phyloP scores from a whole-genome alignment of 2,113 vertebrate genomes.

The Salvelinus sp. region DNA sequence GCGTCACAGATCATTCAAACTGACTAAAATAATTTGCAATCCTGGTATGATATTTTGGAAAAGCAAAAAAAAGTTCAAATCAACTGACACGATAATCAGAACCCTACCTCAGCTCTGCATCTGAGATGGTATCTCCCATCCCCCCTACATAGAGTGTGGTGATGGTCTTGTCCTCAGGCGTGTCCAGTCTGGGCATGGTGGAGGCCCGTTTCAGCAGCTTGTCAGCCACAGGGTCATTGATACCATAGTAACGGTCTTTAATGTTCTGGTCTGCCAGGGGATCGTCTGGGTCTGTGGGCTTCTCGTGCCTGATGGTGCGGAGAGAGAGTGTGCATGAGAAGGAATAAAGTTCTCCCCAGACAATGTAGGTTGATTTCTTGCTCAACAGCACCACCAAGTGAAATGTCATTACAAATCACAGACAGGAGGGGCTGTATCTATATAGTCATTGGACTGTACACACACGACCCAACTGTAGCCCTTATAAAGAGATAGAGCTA shows the following conservation, averaged over 20 bases:
- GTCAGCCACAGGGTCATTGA: slow-evolving; percentile 96
- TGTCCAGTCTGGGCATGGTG: slow-evolving; percentile 94
- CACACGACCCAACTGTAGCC: no score
- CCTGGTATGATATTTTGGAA: neutral
- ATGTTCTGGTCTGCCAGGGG: slow-evolving; percentile 98
- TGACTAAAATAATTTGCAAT: neutral
- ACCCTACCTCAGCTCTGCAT: slow-evolving; percentile 89
- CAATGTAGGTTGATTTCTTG: slow-evolving; percentile 5
- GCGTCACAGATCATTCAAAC: neutral
- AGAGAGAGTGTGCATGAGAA: neutral
- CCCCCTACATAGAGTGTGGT: slow-evolving; percentile 95
- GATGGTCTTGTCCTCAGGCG: slow-evolving; percentile 94
- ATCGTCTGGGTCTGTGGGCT: slow-evolving; percentile 96
- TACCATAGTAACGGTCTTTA: slow-evolving; percentile 96
- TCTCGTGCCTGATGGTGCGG: slow-evolving; percentile 84
- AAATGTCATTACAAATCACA: neutral
- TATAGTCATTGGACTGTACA: neutral
- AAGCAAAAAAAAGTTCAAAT: neutral
- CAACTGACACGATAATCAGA: neutral
- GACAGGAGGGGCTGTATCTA: neutral
- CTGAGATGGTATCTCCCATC: slow-evolving; percentile 91
- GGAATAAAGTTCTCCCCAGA: neutral
- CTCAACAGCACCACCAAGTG: slow-evolving; percentile 19
- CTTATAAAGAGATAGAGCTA: neutral
- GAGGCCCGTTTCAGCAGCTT: slow-evolving; percentile 94